Evolutionary conservation across 1,140 invertebrate species (phyloP), one percentile per base, ranked within the genome.

Genomic region (Paraescarpia echinospica): DNA sequence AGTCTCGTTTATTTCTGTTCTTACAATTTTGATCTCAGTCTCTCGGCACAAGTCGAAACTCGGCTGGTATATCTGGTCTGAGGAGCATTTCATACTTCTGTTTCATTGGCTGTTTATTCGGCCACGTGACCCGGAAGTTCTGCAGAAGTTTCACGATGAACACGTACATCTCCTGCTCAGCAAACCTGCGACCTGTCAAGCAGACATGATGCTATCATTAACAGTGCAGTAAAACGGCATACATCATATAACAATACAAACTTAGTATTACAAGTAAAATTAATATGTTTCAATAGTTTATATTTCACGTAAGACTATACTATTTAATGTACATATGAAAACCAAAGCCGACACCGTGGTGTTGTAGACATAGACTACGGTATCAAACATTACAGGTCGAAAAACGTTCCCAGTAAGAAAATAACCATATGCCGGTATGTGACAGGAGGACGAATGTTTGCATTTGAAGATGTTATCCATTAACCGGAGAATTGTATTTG

Each of bases 111-210:
- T 94, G 93, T 35, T 93, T 90, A 88, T 95, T 59, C 90, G 93
- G 92, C 94, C 95, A 96, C 41, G 94, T 93, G 59, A 96, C 93
- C 14, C 94, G 91, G 93, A 96, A 97, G 8, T 95, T 96, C 92
- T 95, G 94, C 51, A 97, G 89, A 31, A 97, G 94, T 92, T 96
- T 95, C 22, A 95, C 94, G n/a, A 97, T 91, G 18, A 96, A 94
- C 5, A 96, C 95, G 89, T 95, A 95, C 93, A 96, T 94, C 59
- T 96, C 96, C 92, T 96, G 96, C 91, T 96, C 96, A 41, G 96
- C 96, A 94, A 96, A 96, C 91, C 96, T 93, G 89, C 95, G 94
- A 33, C 95, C 95, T 95, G 77, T 34, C 94, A 94, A 94, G 94
- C 93, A 34, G 35, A 90, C 27, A 35, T 14, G 33, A 90, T 18